phyloP scores from a whole-genome alignment of 2,888 invertebrate genomes.

The Polydrusus pterygomalis region DNA sequence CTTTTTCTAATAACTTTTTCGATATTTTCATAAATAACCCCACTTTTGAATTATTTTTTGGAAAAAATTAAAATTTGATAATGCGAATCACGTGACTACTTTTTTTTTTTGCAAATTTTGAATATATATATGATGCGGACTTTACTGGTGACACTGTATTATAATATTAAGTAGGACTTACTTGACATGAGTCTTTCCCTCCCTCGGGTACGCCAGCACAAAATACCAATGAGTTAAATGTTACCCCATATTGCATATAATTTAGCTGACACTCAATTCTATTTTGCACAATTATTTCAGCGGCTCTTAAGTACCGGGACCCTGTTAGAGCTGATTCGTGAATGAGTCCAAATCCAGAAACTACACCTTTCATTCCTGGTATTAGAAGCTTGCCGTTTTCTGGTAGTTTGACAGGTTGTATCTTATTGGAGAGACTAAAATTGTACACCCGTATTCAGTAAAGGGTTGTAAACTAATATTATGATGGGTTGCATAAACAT shows the following conservation, averaged over 20 bases:
- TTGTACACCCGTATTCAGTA: no score
- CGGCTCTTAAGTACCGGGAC: conserved; percentile 52
- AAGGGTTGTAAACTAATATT: no score
- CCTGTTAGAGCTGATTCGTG: background rate
- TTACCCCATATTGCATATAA: conserved; percentile 42
- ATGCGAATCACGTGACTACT: no score
- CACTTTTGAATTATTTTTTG: no score
- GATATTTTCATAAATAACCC: no score
- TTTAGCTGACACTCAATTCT: conserved; percentile 41
- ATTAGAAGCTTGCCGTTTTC: conserved; percentile 16
- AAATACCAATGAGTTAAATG: conserved; percentile 55
- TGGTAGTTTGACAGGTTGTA: conserved; percentile 58
- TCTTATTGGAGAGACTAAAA: conserved; percentile 54
- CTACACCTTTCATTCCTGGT: conserved; percentile 50
- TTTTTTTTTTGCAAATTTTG: no score
- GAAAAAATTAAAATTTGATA: no score
- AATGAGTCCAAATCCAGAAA: conserved; percentile 52
- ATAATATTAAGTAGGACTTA: conserved; percentile 41
- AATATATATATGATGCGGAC: no score
- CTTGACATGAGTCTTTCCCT: conserved; percentile 61
- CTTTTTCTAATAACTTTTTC: no score
- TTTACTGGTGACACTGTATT: no score
- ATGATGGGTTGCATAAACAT: no score
- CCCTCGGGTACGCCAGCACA: conserved; percentile 60
- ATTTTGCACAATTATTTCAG: conserved; percentile 52